phyloP scores from a whole-genome alignment of 2,113 vertebrate genomes.

The Eretmochelys imbricata region DNA sequence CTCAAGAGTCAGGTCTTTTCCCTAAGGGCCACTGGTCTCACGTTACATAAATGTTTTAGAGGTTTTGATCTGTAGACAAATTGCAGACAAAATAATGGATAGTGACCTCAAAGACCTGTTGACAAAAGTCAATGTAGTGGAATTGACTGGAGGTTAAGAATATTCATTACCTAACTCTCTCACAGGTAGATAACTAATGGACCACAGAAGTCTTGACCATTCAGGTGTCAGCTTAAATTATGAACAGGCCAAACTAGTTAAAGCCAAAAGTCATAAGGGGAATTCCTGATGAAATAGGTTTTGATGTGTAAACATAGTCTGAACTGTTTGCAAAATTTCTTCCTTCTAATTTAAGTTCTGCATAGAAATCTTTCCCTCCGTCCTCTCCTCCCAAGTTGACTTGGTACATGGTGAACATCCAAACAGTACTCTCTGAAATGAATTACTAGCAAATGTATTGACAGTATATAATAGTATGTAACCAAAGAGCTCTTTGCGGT shows the following conservation, averaged over 20 bases:
- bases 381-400: constrained; percentile 27
- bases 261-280: background rate
- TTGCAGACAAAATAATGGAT: constrained; percentile 6
- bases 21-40: background rate
- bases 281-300: constrained; percentile 19
- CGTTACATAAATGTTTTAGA: background rate
- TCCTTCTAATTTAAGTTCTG: background rate
- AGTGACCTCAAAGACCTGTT: constrained; percentile 22
- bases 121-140: background rate
- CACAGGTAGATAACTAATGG: constrained; percentile 24
- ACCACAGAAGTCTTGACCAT: background rate
- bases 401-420: constrained; percentile 6
- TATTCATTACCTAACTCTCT: background rate
- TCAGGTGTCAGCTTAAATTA: constrained; percentile 29
- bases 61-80: constrained; percentile 8
- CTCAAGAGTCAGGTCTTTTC: constrained; percentile 16
- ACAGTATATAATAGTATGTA: background rate
- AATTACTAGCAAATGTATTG: background rate
- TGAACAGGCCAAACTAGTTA: background rate
- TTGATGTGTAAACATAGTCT: background rate
- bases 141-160: constrained; percentile 27
- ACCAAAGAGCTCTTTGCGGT: background rate
- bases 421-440: background rate
- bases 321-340: background rate
- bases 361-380: background rate